A percentile compares a stretch with the other conserved stretches of the same genome.
Conservation (phyloP, 2,113 vertebrate genomes). For the Crotalus tigris region DNA sequence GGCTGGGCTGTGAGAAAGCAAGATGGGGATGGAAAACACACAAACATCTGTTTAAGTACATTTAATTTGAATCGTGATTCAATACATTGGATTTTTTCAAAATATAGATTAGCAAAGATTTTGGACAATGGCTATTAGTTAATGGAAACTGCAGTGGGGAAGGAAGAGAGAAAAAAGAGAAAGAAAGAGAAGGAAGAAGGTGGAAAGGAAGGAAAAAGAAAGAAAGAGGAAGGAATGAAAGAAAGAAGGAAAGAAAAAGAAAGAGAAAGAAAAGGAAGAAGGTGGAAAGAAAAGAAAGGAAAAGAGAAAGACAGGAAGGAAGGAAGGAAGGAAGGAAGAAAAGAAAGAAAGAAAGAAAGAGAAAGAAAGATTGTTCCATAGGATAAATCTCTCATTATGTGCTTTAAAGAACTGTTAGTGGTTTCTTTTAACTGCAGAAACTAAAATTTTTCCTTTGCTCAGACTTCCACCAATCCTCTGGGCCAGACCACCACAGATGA, state of each 20-base stretch:
- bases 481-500: constrained; percentile 85
- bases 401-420: rapidly evolving
- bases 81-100: not conserved
- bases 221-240: too few relatives aligned
- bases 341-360: not conserved
- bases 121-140: not conserved
- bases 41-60: not conserved
- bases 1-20: not conserved
- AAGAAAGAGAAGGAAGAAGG: too few relatives aligned
- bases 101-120: not conserved
- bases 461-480: constrained; percentile 61
- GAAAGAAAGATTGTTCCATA: too few relatives aligned
- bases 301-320: too few relatives aligned
- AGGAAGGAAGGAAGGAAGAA: not conserved
- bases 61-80: not conserved
- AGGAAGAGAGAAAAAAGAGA: not conserved
- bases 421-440: not conserved
- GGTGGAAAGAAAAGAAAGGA: too few relatives aligned
- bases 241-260: too few relatives aligned
- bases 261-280: too few relatives aligned
- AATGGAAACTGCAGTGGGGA: not conserved
- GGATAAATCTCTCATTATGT: not conserved
- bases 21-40: not conserved
- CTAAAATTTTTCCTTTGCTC: constrained; percentile 20
- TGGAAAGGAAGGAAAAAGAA: too few relatives aligned